A percentile compares a stretch with the other conserved stretches of the same genome.
phyloP scores from a whole-genome alignment of 2,113 vertebrate species.

The Brachyhypopomus gauderio region DNA sequence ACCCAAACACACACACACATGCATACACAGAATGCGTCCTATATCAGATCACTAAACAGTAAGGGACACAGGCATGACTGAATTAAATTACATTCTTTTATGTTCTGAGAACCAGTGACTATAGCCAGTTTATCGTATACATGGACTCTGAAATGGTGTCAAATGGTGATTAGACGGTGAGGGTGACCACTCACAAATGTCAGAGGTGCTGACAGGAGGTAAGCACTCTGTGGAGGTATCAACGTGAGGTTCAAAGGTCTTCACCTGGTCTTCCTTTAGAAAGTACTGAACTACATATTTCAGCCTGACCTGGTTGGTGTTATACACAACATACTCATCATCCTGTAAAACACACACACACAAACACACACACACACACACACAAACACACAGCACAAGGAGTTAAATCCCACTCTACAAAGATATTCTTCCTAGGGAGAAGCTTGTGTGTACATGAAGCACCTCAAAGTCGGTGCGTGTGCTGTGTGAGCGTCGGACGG shows the following conservation, averaged over 20 bases:
- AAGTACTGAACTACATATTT: conserved; percentile 82
- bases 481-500: conserved; percentile 58
- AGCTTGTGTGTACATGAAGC: background rate
- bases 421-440: conserved; percentile 58
- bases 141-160: background rate
- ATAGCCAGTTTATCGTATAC: background rate
- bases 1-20: no score
- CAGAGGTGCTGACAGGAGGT: background rate
- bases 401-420: conserved; percentile 40
- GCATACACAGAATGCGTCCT: background rate
- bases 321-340: conserved; percentile 87
- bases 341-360: conserved; percentile 68
- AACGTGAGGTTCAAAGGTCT: conserved; percentile 67
- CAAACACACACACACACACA: no score
- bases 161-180: background rate
- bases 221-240: conserved; percentile 31
- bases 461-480: conserved; percentile 80
- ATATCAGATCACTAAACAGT: background rate
- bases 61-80: background rate
- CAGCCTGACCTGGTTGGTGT: conserved; percentile 80
- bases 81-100: background rate
- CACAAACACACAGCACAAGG: background rate
- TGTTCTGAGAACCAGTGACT: background rate
- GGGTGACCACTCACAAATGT: conserved; percentile 43
- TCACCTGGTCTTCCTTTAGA: conserved; percentile 70